A percentile compares a stretch with the other conserved stretches of the same genome.
phyloP scores from a whole-genome alignment of 2,113 vertebrate genomes.

The Rhizomys pruinosus region DNA sequence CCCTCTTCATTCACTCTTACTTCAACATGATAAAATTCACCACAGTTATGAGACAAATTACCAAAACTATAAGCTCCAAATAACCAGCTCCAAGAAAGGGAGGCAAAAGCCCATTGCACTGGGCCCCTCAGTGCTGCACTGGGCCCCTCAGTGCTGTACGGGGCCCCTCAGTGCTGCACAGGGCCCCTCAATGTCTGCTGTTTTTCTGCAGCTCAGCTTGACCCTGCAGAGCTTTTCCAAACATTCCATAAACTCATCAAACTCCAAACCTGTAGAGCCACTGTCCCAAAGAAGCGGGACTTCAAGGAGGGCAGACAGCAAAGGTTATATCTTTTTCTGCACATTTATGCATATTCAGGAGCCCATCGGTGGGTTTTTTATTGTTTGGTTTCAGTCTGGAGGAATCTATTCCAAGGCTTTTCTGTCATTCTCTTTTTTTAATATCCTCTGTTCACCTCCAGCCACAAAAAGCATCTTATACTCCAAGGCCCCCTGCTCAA shows the following conservation, averaged over 20 bases:
- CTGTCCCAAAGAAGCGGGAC: not conserved
- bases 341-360: not conserved
- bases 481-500: not conserved
- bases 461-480: not conserved
- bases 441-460: not conserved
- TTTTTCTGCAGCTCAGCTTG: not conserved
- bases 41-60: not conserved
- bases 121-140: too few relatives aligned
- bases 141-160: not conserved
- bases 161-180: not conserved
- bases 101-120: not conserved
- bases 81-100: not conserved
- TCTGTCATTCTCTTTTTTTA: not conserved
- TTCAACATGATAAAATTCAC: conserved; percentile 33
- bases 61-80: not conserved
- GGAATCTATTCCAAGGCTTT: not conserved
- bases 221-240: conserved; percentile 34
- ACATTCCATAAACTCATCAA: not conserved
- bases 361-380: not conserved
- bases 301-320: not conserved
- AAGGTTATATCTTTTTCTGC: not conserved
- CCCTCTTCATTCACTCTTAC: not conserved
- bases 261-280: not conserved
- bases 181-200: not conserved
- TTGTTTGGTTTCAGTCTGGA: too few relatives aligned